Conservation (phyloP, 2,797 vertebrate species). For the Macropus fuliginosus region DNA sequence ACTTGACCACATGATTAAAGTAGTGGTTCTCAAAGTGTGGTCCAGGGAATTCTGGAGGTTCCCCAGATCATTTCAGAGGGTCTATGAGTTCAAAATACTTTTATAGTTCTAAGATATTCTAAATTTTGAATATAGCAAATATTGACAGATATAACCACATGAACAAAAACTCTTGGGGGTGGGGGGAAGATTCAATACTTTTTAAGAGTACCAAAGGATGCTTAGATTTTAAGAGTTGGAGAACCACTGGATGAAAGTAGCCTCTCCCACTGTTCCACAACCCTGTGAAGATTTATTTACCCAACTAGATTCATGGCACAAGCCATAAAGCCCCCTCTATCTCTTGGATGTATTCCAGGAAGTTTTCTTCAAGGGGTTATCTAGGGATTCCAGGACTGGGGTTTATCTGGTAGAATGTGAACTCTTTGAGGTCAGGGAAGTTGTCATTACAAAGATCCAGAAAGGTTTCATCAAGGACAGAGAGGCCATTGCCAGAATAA, state of each 20-base stretch:
- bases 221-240: background rate
- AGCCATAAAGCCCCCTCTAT: background rate
- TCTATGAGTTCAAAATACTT: background rate
- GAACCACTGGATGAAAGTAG: background rate
- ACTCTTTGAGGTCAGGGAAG: background rate
- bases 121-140: background rate
- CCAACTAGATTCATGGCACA: background rate
- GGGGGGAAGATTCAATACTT: background rate
- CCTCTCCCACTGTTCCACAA: background rate
- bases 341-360: background rate
- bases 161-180: background rate
- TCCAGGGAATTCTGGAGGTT: background rate
- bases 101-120: background rate
- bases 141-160: background rate
- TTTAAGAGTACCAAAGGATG: background rate
- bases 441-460: background rate
- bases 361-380: background rate
- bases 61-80: background rate
- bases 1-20: background rate
- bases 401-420: background rate
- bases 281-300: background rate
- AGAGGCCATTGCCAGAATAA: background rate
- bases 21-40: background rate
- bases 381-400: background rate
- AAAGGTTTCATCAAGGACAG: background rate